These are phyloP conservation scores for Scytalopus superciliaris DNA, from an alignment of 2,113 vertebrate genomes.

Conservation along the genomic window DNA sequence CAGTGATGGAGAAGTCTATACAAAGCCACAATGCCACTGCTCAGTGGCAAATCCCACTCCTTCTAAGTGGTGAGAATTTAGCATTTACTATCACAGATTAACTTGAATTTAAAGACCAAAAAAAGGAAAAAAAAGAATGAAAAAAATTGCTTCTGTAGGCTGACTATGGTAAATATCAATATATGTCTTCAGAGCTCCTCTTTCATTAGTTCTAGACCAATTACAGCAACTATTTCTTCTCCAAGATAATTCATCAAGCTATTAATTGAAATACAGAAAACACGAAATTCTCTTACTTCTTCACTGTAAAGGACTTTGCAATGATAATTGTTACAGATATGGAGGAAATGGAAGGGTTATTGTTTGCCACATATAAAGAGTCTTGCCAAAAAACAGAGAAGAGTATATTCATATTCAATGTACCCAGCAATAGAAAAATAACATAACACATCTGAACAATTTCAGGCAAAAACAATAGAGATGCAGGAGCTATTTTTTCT, in stretches of 20 bases:
- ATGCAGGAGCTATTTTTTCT: background rate
- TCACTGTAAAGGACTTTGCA: background rate
- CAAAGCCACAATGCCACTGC: conserved; percentile 25
- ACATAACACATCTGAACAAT: background rate
- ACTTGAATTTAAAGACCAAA: background rate
- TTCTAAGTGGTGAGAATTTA: background rate
- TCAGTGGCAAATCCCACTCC: conserved; percentile 17
- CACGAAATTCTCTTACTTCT: background rate
- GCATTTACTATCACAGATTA: background rate
- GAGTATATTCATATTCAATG: background rate
- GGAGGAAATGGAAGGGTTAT: background rate
- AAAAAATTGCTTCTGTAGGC: background rate
- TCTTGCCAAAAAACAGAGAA: background rate
- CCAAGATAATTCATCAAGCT: background rate
- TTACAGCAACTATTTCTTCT: background rate
- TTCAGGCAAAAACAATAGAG: background rate
- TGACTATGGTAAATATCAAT: background rate
- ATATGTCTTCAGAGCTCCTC: background rate
- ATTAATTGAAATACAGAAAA: background rate
- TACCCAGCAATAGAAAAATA: background rate
- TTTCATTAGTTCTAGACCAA: conserved; percentile 24
- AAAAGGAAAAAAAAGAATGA: background rate
- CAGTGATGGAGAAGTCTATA: conserved; percentile 13
- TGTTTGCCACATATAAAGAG: background rate
- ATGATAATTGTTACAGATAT: background rate